Evolutionary conservation across 2,797 vertebrate species (phyloP).

Genomic region (Notolabrus celidotus): DNA sequence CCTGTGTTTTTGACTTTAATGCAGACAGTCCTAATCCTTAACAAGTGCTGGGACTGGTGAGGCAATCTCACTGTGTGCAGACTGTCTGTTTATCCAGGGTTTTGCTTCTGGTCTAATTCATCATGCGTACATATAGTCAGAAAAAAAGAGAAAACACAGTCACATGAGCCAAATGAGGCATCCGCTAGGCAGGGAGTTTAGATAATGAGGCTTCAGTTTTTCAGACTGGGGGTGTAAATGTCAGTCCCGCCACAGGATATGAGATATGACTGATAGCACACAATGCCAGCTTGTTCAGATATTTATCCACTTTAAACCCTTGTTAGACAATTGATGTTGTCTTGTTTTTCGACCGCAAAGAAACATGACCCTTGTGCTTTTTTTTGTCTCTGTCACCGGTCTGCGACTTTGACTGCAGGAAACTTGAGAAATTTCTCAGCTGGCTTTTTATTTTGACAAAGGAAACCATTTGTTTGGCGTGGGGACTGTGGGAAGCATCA

Average conservation of each 20-base stretch:
- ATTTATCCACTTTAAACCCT: constrained; percentile 27
- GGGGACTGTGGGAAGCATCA: constrained; percentile 45
- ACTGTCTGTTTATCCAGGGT: constrained; percentile 9
- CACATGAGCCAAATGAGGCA: constrained; percentile 70
- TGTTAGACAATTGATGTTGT: constrained; percentile 40
- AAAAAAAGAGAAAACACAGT: constrained; percentile 53
- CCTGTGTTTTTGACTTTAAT: constrained; percentile 55
- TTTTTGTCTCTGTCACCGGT: constrained; percentile 35
- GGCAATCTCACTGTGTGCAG: constrained; percentile 32
- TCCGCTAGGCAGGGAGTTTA: constrained; percentile 63
- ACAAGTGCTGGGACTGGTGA: constrained; percentile 55
- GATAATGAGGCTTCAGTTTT: constrained; percentile 71
- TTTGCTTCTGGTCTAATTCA: constrained; percentile 30
- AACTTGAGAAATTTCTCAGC: constrained; percentile 70
- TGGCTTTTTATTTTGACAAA: constrained; percentile 67
- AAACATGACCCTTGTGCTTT: constrained; percentile 37
- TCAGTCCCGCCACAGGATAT: constrained; percentile 56
- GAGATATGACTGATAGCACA: constrained; percentile 55
- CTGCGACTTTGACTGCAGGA: constrained; percentile 8
- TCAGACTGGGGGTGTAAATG: constrained; percentile 54
- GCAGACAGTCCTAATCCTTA: constrained; percentile 52
- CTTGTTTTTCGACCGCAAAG: constrained; percentile 44
- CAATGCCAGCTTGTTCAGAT: constrained; percentile 38
- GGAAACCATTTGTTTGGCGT: constrained; percentile 68
- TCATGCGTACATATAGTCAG: constrained; percentile 43